Evolutionary conservation across 2,888 invertebrate genomes (phyloP).

Genomic region (Drosophila demipolita): DNA sequence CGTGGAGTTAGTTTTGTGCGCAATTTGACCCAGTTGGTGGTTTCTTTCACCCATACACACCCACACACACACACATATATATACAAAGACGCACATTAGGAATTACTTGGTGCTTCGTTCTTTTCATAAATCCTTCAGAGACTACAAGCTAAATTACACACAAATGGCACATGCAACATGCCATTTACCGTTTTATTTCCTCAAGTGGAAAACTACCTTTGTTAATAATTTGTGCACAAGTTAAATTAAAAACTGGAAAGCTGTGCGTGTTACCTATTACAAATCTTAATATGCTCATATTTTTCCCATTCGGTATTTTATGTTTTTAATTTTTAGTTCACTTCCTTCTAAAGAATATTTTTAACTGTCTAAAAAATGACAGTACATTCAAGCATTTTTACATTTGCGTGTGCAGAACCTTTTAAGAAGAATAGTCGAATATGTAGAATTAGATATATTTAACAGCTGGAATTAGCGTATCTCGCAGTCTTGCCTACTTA

Average conservation of each 20-base stretch:
- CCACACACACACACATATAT: constrained; percentile 1
- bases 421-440: not conserved
- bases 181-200: constrained; percentile 33
- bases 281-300: constrained; percentile 8
- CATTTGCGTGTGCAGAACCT: not conserved
- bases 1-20: constrained; percentile 22
- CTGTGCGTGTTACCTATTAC: constrained; percentile 1
- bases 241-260: constrained; percentile 25
- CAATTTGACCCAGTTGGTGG: constrained; percentile 38
- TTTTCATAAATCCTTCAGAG: constrained; percentile 32
- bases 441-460: not conserved
- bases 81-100: constrained; percentile 6
- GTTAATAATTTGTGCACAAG: constrained; percentile 15
- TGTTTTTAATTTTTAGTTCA: not conserved
- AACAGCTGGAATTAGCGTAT: not conserved
- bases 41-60: constrained; percentile 13
- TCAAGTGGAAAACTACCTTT: constrained; percentile 28
- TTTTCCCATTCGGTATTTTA: not conserved
- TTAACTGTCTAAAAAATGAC: not conserved
- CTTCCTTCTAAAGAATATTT: not conserved
- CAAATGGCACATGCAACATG: constrained; percentile 30
- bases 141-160: constrained; percentile 32
- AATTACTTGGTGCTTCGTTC: constrained; percentile 19
- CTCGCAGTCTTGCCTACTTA: not conserved
- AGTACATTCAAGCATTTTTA: not conserved